These are phyloP conservation scores for Malthinus flaveolus DNA, from an alignment of 2,888 invertebrate genomes.

Conservation along the genomic window DNA sequence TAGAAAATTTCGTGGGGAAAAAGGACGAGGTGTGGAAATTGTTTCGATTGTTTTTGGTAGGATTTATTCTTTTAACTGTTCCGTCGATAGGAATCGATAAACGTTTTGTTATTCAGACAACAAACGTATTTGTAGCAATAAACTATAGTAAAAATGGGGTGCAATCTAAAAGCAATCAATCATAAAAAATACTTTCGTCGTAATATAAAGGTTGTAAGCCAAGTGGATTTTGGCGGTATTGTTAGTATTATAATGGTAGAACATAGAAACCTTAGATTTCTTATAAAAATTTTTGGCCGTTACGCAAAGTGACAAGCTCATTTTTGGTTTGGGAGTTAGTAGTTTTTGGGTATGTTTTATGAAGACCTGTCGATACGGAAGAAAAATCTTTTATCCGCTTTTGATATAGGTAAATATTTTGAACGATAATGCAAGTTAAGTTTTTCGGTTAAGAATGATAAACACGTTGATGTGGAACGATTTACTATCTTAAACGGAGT, in stretches of 20 bases:
- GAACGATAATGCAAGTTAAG: conserved; percentile 8
- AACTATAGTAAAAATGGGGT: conserved; percentile 4
- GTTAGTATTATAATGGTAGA: neutral
- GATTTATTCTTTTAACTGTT: neutral
- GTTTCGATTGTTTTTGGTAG: no score
- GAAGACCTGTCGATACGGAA: neutral
- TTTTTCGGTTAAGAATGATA: no score
- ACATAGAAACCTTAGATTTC: neutral
- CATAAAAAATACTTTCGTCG: conserved; percentile 8
- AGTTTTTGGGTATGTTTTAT: neutral
- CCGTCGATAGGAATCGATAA: neutral
- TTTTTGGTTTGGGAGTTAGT: neutral
- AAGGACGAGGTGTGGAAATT: no score
- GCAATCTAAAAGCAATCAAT: conserved; percentile 13
- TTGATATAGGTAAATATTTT: conserved; percentile 11
- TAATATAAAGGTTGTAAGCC: neutral
- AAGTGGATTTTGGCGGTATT: neutral
- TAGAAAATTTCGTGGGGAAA: no score
- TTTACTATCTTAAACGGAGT: no score
- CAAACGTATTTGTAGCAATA: conserved; percentile 4
- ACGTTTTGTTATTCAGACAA: neutral
- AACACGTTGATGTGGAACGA: no score
- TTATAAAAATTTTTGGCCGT: neutral
- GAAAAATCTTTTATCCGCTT: neutral
- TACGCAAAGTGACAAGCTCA: neutral